phyloP scores from a whole-genome alignment of 2,888 invertebrate species.

The Aphrophora alni region DNA sequence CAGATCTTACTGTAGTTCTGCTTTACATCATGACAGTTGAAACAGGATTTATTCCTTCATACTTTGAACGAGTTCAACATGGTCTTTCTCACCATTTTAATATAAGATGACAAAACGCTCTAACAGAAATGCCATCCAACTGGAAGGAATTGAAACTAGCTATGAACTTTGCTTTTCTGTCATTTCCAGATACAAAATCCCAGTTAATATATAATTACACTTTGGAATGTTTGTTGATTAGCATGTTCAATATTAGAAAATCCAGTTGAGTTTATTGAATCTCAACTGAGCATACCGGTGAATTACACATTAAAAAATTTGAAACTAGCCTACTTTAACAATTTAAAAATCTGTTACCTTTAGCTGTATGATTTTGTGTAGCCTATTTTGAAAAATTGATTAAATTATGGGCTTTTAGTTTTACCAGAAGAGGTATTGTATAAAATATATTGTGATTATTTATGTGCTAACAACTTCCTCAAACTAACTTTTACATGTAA shows the following conservation, averaged over 20 bases:
- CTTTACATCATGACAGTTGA: slow-evolving; percentile 4
- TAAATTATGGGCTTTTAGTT: neutral
- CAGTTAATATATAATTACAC: neutral
- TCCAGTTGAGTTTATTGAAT: neutral
- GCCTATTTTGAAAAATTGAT: neutral
- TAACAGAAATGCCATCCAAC: neutral
- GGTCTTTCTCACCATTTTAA: neutral
- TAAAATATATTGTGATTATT: neutral
- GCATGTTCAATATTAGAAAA: neutral
- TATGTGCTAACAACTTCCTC: neutral
- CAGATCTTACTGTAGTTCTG: neutral
- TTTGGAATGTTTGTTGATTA: neutral
- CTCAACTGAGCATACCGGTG: neutral
- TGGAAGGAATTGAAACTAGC: neutral
- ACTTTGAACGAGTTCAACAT: neutral
- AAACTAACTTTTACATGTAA: neutral
- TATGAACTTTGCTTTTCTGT: neutral
- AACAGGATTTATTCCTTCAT: neutral
- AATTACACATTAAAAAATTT: neutral
- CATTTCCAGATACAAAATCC: neutral
- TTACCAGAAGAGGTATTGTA: neutral
- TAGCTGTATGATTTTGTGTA: neutral
- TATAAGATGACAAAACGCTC: neutral
- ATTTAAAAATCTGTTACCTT: neutral
- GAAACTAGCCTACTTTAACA: neutral